These are phyloP conservation scores for Hystrix brachyura DNA, from an alignment of 2,113 vertebrate genomes.

Conservation along the genomic window DNA sequence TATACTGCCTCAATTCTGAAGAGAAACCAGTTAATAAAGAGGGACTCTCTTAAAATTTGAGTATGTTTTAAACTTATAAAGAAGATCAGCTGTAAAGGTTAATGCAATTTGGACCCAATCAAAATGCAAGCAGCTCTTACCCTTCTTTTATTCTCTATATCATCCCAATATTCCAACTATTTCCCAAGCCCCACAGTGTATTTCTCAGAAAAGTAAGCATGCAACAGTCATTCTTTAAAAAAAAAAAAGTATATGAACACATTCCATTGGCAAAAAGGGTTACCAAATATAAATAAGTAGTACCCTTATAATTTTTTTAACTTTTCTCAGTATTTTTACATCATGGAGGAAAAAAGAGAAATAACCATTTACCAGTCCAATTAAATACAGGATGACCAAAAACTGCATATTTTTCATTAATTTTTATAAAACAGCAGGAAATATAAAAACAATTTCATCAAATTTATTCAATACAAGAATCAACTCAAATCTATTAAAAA, in stretches of 20 bases:
- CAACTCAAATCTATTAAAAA: too few relatives aligned
- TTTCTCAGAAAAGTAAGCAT: neutral
- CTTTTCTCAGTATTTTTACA: neutral
- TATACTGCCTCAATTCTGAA: neutral
- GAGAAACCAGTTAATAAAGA: slow-evolving; percentile 34
- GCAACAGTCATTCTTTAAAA: neutral
- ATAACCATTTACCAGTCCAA: neutral
- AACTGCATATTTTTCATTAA: neutral
- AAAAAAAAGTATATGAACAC: neutral
- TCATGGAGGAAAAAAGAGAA: neutral
- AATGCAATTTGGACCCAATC: neutral
- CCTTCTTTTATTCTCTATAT: neutral
- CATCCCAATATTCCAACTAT: neutral
- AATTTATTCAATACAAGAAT: neutral
- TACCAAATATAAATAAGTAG: neutral
- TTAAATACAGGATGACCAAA: neutral
- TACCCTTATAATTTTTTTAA: neutral
- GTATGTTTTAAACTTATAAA: slow-evolving; percentile 18
- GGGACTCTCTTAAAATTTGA: neutral
- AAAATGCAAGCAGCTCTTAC: neutral
- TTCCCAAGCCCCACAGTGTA: neutral
- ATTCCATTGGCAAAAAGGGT: neutral
- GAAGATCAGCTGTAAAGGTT: neutral
- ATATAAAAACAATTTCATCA: neutral
- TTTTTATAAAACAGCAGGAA: neutral